Percentiles rank a stretch among this genome's conserved stretches.
phyloP scores from a whole-genome alignment of 1,140 invertebrate species.

The Orius insidiosus region DNA sequence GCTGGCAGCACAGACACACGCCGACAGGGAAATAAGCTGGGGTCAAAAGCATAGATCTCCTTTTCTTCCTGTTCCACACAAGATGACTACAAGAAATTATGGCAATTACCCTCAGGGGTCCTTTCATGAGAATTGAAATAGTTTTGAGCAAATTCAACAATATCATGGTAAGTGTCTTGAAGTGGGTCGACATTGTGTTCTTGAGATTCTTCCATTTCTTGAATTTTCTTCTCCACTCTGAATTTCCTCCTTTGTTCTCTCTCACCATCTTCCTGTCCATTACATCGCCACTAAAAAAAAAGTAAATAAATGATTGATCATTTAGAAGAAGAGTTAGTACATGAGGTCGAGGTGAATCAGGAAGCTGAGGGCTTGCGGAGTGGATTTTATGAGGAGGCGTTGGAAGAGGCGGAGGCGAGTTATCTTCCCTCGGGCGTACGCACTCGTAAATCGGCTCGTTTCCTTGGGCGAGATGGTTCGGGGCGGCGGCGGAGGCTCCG shows the following conservation, averaged over 20 bases:
- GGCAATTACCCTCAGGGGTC: conserved; percentile 48
- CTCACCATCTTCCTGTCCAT: conserved; percentile 27
- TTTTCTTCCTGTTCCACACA: too few relatives aligned
- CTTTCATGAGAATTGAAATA: conserved; percentile 82
- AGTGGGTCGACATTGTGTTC: conserved; percentile 28
- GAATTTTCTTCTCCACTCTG: conserved; percentile 67
- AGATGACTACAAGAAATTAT: background rate
- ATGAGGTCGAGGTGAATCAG: too few relatives aligned
- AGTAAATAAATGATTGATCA: too few relatives aligned
- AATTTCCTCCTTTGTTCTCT: conserved; percentile 59
- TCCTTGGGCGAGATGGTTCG: conserved; percentile 25
- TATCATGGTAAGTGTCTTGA: conserved; percentile 47
- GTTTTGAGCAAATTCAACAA: conserved; percentile 82
- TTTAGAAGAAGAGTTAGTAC: conserved; percentile 19
- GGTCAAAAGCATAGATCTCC: too few relatives aligned
- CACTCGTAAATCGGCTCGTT: conserved; percentile 71
- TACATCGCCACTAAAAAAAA: conserved; percentile 15
- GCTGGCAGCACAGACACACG: background rate
- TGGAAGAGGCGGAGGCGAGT: conserved; percentile 31
- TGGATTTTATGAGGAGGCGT: conserved; percentile 27
- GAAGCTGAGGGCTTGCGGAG: conserved; percentile 13
- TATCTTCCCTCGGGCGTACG: conserved; percentile 45
- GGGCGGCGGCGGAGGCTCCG: conserved; percentile 51
- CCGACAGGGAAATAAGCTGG: background rate
- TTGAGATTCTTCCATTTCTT: conserved; percentile 43